Conservation (phyloP, 2,113 vertebrate genomes). For the Podocnemis expansa region DNA sequence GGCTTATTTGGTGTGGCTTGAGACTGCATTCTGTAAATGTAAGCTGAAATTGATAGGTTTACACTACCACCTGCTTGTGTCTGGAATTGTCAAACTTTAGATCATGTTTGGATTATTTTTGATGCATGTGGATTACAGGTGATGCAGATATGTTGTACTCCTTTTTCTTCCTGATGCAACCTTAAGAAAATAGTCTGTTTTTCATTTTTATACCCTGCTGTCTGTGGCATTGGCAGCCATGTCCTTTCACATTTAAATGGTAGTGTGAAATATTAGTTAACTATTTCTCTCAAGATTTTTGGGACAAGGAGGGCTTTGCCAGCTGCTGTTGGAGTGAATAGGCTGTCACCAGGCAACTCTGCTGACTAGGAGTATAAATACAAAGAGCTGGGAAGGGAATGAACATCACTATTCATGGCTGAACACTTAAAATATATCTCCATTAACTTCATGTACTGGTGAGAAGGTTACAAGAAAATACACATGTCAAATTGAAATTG, state of each 20-base stretch:
- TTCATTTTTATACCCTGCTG: slow-evolving; percentile 25
- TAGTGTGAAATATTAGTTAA: slow-evolving; percentile 65
- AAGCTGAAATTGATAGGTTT: slow-evolving; percentile 25
- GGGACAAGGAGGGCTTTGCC: slow-evolving; percentile 53
- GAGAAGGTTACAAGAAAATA: slow-evolving; percentile 41
- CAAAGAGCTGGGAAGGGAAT: slow-evolving; percentile 56
- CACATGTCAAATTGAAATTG: slow-evolving; percentile 27
- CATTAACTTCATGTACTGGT: slow-evolving; percentile 61
- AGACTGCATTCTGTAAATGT: slow-evolving; percentile 36
- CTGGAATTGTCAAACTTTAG: slow-evolving; percentile 4
- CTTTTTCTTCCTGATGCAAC: slow-evolving; percentile 35
- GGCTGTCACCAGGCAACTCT: slow-evolving; percentile 65
- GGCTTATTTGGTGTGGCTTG: slow-evolving; percentile 1
- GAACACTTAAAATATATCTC: slow-evolving; percentile 44
- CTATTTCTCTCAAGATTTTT: slow-evolving; percentile 33
- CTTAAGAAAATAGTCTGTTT: slow-evolving; percentile 37
- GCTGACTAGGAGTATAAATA: slow-evolving; percentile 35
- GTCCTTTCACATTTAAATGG: slow-evolving; percentile 41
- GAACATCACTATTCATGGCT: slow-evolving; percentile 29
- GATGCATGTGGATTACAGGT: background rate
- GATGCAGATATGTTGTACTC: background rate
- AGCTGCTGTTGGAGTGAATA: slow-evolving; percentile 60
- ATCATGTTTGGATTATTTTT: slow-evolving; percentile 32
- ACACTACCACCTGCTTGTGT: background rate
- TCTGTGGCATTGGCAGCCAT: slow-evolving; percentile 13